Base-by-base conservation (phyloP, 2,888 invertebrate species). In the Leptura quadrifasciata region DNA sequence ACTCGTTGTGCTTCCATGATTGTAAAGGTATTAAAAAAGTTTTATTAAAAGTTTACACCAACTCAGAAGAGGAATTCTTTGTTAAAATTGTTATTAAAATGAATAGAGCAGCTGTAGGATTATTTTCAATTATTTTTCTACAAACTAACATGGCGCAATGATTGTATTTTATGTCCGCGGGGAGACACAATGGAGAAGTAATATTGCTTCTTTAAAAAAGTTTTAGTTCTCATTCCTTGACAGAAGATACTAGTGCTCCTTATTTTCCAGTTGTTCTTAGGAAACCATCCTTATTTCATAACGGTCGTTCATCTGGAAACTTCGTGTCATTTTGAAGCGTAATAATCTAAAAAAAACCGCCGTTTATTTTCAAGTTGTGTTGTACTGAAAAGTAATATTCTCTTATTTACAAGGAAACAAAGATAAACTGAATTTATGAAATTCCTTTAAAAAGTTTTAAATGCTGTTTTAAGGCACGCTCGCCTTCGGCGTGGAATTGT, bases 81-180 rank as follows among this genome's bases (percentile, higher is more conserved):
- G 57, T 70, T 70, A 70, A 60, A 68, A 68, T 31, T 57, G n/a
- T 57, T 58, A 57, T 69, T 31, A 69, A 71, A 60, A 57, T 47
- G 58, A 69, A 35, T 58, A 6, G 31, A 21, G 15, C 2, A 12
- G 58, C 24, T 35, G 39, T 18, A 20, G 70, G 61, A 61, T 61
- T 71, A 61, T 71, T 71, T 71, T 61, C 70, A 71, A 71, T 71
- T 71, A 71, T 71, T 71, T 71, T 52, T 71, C 52, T 52, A 21
- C 69, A 58, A 47, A 57, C 20, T 24, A 70, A 61, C 52, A 57
- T 71, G 61, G 70, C 70, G 60, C 52, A 39, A 24, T 39, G 57
- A 69, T 69, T 69, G 69, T 60, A 21, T 69, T 69, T 69, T 39
- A 61, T 52, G 52, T 71, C 47, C 52, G n/a, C n/a, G 17, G 3